These are phyloP conservation scores for Puma concolor DNA, from an alignment of 2,113 vertebrate genomes.

Conservation along the genomic window DNA sequence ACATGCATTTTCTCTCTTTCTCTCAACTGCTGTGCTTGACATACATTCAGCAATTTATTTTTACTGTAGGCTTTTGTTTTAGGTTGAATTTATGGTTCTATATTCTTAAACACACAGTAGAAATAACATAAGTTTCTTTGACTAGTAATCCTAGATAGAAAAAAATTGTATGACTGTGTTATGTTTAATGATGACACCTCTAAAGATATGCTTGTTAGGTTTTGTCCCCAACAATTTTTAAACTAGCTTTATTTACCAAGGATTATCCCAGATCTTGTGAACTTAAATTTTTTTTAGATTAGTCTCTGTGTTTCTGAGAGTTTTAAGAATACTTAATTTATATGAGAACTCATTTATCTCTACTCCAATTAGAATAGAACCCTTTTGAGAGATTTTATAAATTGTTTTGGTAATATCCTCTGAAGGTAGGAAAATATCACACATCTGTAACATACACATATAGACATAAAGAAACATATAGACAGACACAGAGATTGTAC, in stretches of 20 bases:
- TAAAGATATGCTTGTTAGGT: background rate
- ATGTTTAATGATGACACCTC: background rate
- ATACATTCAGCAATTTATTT: background rate
- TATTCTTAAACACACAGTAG: background rate
- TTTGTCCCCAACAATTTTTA: background rate
- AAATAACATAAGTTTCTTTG: background rate
- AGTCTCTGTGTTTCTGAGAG: background rate
- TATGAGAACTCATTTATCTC: background rate
- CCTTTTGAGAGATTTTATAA: background rate
- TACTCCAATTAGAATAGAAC: background rate
- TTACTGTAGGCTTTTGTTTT: background rate
- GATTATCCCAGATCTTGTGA: background rate
- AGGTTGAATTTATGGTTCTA: background rate
- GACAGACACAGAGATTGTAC: background rate
- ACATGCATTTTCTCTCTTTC: background rate
- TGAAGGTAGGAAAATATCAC: background rate
- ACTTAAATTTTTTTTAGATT: background rate
- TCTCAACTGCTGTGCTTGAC: background rate
- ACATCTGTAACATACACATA: background rate
- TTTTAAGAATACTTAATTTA: background rate
- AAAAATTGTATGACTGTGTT: background rate
- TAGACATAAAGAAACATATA: background rate
- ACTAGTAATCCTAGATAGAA: background rate
- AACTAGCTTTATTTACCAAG: background rate
- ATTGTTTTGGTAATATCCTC: background rate